Evolutionary conservation across 2,113 vertebrate species (phyloP).

Genomic region (Cephalopholis sonnerati): DNA sequence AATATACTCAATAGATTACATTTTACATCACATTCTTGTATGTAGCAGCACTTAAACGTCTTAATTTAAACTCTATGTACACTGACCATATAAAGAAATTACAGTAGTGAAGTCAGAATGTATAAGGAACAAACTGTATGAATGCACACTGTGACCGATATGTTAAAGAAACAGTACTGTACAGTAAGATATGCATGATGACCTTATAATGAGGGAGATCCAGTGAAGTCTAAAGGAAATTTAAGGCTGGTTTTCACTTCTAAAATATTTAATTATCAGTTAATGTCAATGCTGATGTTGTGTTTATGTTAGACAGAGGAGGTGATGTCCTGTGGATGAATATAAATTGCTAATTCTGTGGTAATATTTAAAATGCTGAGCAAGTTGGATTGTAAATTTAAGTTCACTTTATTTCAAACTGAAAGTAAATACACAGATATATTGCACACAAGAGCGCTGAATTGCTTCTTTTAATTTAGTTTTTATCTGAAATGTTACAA

Average conservation of each 20-base stretch:
- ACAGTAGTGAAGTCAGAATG: constrained; percentile 40
- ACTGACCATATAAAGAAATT: constrained; percentile 12
- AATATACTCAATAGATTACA: constrained; percentile 5
- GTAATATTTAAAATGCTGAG: background rate
- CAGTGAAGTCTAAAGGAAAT: background rate
- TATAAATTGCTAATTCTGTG: background rate
- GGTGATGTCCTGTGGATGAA: background rate
- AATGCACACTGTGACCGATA: constrained; percentile 6
- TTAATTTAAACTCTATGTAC: constrained; percentile 3
- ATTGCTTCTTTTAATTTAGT: no score
- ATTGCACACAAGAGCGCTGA: no score
- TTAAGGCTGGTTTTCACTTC: background rate
- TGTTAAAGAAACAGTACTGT: background rate
- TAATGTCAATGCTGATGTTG: background rate
- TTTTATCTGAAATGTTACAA: no score
- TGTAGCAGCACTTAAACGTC: constrained; percentile 35
- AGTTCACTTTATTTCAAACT: no score
- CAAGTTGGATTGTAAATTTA: background rate
- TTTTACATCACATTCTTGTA: constrained; percentile 43
- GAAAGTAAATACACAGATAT: no score
- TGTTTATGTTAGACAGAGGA: background rate
- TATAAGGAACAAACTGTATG: background rate
- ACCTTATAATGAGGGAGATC: background rate
- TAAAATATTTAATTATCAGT: background rate
- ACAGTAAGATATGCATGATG: constrained; percentile 4